Evolutionary conservation across 1,140 invertebrate species (phyloP), one percentile per base, ranked within the genome.

Genomic region (Saccostrea cuccullata): DNA sequence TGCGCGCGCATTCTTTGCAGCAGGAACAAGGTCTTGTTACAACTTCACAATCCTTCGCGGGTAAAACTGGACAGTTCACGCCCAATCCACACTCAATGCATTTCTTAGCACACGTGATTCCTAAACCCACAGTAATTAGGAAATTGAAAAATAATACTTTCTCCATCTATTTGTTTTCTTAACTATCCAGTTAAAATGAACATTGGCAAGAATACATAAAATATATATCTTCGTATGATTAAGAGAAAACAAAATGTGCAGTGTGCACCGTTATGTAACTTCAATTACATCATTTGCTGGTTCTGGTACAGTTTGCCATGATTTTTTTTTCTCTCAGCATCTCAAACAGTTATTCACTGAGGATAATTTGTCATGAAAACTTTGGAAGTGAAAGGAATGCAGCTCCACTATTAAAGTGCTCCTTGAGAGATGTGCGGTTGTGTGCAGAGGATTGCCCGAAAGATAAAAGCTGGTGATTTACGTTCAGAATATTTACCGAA

Each of bases 1-100:
- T 77, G 70, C 70, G 70, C 30, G 70, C 70, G 23, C 70, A 77
- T 77, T 77, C 70, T 36, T 30, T 77, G 26, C 70, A 77, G 15
- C 70, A 77, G 13, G 11, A 15, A 77, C 70, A 77, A 9, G 23
- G 70, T 77, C 70, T 77, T 12, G 30, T 23, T 36, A 77, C 70
- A 17, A 77, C 70, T 26, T 77, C 70, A 77, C 70, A 77, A 77
- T 30, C 30, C 26, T 77, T 77, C 3, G 70, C 0, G 70, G 70
- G 70, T 4, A 77, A 36, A 13, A 17, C 26, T 77, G 70, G 70
- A 30, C 70, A 77, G 23, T 26, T 11, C 9, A 30, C 70, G 15
- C 15, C 15, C 5, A 26, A 3, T 15, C 26, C 70, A 36, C 70
- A 77, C 30, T 77, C 30, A 36, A 11, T 36, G 23, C 70, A 77